These are phyloP conservation scores for Ptyas mucosa DNA, from an alignment of 2,113 vertebrate genomes.

Conservation along the genomic window DNA sequence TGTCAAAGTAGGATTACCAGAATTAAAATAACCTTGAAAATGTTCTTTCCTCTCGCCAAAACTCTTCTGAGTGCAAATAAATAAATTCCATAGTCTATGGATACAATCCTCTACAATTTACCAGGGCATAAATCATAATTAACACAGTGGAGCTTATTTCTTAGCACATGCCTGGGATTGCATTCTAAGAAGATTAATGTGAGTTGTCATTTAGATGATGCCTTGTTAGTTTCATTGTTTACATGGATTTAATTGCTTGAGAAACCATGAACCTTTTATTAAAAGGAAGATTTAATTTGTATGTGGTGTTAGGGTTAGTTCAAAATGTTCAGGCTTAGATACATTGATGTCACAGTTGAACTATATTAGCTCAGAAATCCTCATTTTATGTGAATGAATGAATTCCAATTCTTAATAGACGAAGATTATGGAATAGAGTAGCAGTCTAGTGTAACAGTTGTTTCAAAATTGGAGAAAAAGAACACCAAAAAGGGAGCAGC, in stretches of 20 bases:
- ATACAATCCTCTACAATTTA: neutral
- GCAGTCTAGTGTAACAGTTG: fast-evolving
- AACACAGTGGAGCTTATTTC: neutral
- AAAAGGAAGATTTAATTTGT: constrained; percentile 54
- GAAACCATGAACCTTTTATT: constrained; percentile 54
- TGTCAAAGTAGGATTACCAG: constrained; percentile 42
- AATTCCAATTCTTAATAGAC: neutral
- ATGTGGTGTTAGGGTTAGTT: constrained; percentile 22
- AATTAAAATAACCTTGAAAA: constrained; percentile 37
- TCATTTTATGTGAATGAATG: neutral
- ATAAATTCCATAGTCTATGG: constrained; percentile 17
- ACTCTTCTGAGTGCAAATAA: constrained; percentile 32
- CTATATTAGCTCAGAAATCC: neutral
- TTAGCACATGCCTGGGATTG: neutral
- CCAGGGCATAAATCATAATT: neutral
- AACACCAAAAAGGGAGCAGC: neutral
- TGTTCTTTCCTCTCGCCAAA: constrained; percentile 1
- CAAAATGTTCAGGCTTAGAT: constrained; percentile 26
- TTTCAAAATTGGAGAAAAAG: neutral
- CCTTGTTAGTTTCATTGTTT: constrained; percentile 55
- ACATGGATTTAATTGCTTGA: constrained; percentile 49
- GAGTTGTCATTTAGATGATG: constrained; percentile 17
- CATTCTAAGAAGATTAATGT: constrained; percentile 32
- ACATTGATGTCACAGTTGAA: neutral
- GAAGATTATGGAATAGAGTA: neutral